These are phyloP conservation scores for Ophiodon elongatus DNA, from an alignment of 2,113 vertebrate species.

Conservation along the genomic window DNA sequence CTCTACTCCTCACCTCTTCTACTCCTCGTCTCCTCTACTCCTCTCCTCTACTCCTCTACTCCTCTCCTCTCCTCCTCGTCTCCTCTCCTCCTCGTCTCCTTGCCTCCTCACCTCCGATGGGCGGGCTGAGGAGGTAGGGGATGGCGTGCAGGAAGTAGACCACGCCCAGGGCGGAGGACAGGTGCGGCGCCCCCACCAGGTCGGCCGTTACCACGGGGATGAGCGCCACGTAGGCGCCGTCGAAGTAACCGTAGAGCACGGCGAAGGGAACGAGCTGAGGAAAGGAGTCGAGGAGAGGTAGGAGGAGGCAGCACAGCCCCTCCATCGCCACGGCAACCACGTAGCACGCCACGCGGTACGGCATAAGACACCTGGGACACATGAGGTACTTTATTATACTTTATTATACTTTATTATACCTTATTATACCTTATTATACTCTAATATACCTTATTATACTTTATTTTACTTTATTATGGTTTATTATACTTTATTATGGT, in stretches of 20 bases:
- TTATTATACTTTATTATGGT: too few species aligned
- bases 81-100: too few species aligned
- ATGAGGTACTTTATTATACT: too few species aligned
- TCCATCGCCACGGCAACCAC: constrained; percentile 92
- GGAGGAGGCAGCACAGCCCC: constrained; percentile 91
- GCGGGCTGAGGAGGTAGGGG: constrained; percentile 94
- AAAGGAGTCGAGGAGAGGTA: constrained; percentile 88
- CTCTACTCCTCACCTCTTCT: too few species aligned
- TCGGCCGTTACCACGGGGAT: constrained; percentile 95
- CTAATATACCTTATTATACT: too few species aligned
- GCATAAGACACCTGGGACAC: constrained; percentile 88
- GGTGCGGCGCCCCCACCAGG: constrained; percentile 87
- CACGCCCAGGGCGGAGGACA: constrained; percentile 92
- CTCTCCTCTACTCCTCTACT: too few species aligned
- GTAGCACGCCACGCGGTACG: constrained; percentile 89
- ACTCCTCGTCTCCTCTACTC: too few species aligned
- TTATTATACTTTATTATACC: too few species aligned
- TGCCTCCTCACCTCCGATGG: constrained; percentile 92
- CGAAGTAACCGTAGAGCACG: constrained; percentile 95
- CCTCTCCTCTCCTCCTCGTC: too few species aligned
- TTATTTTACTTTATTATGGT: too few species aligned
- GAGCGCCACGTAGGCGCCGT: constrained; percentile 94
- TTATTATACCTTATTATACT: too few species aligned
- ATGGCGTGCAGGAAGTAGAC: constrained; percentile 95
- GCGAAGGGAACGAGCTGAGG: constrained; percentile 92